phyloP scores from a whole-genome alignment of 53 echinoderm and acorn worm species.

The Paracentrotus lividus region DNA sequence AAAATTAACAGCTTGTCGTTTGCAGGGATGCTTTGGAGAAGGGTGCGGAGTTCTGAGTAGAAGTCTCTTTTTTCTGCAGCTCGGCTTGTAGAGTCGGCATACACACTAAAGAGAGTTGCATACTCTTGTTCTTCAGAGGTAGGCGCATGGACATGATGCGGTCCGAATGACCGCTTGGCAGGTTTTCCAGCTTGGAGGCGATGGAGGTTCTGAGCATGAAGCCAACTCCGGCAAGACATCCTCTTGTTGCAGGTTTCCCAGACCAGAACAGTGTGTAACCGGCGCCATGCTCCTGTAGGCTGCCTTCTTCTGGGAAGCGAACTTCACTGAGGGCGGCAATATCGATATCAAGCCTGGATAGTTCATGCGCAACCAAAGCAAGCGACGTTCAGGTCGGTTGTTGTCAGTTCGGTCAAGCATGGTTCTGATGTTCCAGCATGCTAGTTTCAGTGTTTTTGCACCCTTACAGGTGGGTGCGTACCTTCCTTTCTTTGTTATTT shows the following conservation, averaged over 20 bases:
- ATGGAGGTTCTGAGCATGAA: too few relatives aligned
- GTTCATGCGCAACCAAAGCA: too few relatives aligned
- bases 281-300: constrained; percentile 10
- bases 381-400: constrained; percentile 64
- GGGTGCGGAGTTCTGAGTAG: constrained; percentile 49
- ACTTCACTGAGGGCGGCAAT: constrained; percentile 59
- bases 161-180: constrained; percentile 60
- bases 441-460: constrained; percentile 52
- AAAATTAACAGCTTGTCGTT: too few relatives aligned
- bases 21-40: not conserved
- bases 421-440: constrained; percentile 75
- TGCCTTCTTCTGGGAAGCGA: constrained; percentile 45
- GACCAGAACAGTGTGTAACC: too few relatives aligned
- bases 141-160: constrained; percentile 65
- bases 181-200: not conserved
- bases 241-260: too few relatives aligned
- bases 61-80: not conserved
- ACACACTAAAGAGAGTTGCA: constrained; percentile 24
- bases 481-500: constrained; percentile 51
- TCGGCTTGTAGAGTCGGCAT: not conserved
- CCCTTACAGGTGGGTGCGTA: constrained; percentile 29
- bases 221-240: too few relatives aligned
- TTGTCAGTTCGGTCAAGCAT: constrained; percentile 65
- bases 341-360: constrained; percentile 48
- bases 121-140: constrained; percentile 44